Evolutionary conservation across 1,140 invertebrate species (phyloP), one percentile per base, ranked within the genome.

Genomic region (Hydropsyche tenuis): DNA sequence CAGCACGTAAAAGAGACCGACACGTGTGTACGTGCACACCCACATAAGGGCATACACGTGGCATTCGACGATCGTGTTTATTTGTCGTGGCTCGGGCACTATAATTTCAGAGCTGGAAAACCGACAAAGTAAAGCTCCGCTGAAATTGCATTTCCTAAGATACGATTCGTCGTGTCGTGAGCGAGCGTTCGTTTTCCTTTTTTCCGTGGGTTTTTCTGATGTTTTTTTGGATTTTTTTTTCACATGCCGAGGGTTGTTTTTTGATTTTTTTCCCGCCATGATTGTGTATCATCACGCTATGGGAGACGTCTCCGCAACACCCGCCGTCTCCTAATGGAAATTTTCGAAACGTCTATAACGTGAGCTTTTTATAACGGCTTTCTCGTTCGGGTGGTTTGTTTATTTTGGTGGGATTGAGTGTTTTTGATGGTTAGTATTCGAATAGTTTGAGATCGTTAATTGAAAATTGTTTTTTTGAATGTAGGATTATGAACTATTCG

Each of bases 141-240:
- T 18, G 63, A 65, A 65, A 65, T 65, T 65, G 63, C 63, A 65
- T 65, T 65, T 65, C 42, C 63, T 60, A 65, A 60, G 56, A 60
- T 60, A 60, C 56, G 56, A 60, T 60, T 60, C 56, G 18, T 22
- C 56, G 23, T 60, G 30, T 37, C 30, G 30, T 60, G 56, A 22
- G 56, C 25, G 56, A 60, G 23, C 56, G 16, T 20, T 20, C 18
- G 45, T 46, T 37, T 4, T 3, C 30, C 9, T 37, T 37, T 37
- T 37, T 37, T 37, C 30, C 30, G 3, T 9, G 3, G 30, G 30
- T 37, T 37, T n/a, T n/a, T n/a, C n/a, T n/a, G n/a, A n/a, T n/a
- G n/a, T n/a, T n/a, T n/a, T n/a, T n/a, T n/a, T n/a, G n/a, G n/a
- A n/a, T n/a, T n/a, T n/a, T n/a, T n/a, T n/a, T n/a, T n/a, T n/a